Evolutionary conservation across 2,797 vertebrate species (phyloP), one percentile per base, ranked within the genome.

Genomic region (Cryptoblepharus egeriae): DNA sequence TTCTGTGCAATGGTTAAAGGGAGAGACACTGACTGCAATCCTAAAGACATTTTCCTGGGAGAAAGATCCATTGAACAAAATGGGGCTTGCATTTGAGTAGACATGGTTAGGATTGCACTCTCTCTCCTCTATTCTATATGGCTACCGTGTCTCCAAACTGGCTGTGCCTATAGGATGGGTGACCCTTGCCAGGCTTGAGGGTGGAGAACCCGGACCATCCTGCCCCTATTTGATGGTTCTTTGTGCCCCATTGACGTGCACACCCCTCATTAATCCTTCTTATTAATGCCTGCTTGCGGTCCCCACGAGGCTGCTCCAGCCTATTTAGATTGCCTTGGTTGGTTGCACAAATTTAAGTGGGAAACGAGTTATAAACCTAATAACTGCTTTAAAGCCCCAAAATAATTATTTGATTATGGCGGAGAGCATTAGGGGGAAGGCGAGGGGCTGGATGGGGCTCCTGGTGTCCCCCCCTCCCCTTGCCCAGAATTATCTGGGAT

Each of bases 291-390:
- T 91, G 91, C 92, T 89, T 85, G 92, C 93, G 79, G 89, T 73
- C 92, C 95, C 94, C 95, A 91, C 94, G 95, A 94, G 95, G 93
- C 92, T 87, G 92, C 94, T 93, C 94, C 84, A 95, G 90, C 93
- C 95, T 94, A 96, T 96, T 96, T 96, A 95, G 95, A 96, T 95
- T 93, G 93, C 94, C 90, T 93, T 95, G 95, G 87, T 95, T 94
- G 95, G 94, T 90, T 96, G 95, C 96, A 95, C 96, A 96, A 95
- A 96, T 95, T 95, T 95, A 96, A 96, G 95, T 96, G 95, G 95
- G 93, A 93, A 94, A 94, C 94, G 95, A 95, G 93, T 96, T 96
- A 96, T 95, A 96, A 96, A 95, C 95, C 95, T 96, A 96, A 96
- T 95, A 95, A 93, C 91, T 32, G 85, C 85, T 92, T 91, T 90